phyloP scores from a whole-genome alignment of 64 coral and sea anemone genomes.

The Montipora sp. region DNA sequence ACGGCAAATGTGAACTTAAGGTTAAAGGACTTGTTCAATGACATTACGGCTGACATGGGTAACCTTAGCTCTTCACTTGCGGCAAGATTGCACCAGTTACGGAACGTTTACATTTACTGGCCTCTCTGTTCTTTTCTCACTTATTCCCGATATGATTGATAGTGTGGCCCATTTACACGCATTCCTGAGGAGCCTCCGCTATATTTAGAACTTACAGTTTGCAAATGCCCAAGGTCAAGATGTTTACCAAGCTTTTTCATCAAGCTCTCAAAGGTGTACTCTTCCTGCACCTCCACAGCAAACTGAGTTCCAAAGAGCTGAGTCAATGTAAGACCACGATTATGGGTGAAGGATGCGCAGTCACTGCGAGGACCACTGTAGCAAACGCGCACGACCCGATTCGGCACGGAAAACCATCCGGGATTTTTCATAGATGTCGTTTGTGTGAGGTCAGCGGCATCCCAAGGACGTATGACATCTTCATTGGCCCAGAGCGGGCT shows the following conservation, averaged over 20 bases:
- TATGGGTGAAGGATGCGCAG: conserved; percentile 93
- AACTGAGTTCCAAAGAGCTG: conserved; percentile 85
- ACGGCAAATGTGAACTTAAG: too few relatives aligned
- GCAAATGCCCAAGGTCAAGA: conserved; percentile 84
- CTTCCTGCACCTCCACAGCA: conserved; percentile 83
- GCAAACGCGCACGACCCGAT: conserved; percentile 75
- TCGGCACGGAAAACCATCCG: conserved; percentile 84
- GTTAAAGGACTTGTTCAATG: too few relatives aligned
- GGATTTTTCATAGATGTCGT: conserved; percentile 96
- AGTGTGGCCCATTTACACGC: too few relatives aligned
- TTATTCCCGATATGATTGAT: too few relatives aligned
- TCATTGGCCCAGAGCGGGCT: conserved; percentile 91
- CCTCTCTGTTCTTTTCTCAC: too few relatives aligned
- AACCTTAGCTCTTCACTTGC: too few relatives aligned
- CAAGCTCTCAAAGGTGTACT: conserved; percentile 83
- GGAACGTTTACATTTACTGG: too few relatives aligned
- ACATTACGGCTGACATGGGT: too few relatives aligned
- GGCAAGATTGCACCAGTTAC: too few relatives aligned
- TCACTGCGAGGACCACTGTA: conserved; percentile 92
- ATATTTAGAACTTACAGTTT: conserved; percentile 76
- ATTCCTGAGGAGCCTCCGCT: too few relatives aligned
- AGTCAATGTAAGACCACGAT: conserved; percentile 67
- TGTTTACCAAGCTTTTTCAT: conserved; percentile 96
- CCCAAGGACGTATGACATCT: conserved; percentile 72
- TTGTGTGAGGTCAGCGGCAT: conserved; percentile 82